A percentile compares a stretch with the other conserved stretches of the same genome.
phyloP scores from a whole-genome alignment of 2,113 vertebrate genomes.

The Haplotaxodon microlepis region DNA sequence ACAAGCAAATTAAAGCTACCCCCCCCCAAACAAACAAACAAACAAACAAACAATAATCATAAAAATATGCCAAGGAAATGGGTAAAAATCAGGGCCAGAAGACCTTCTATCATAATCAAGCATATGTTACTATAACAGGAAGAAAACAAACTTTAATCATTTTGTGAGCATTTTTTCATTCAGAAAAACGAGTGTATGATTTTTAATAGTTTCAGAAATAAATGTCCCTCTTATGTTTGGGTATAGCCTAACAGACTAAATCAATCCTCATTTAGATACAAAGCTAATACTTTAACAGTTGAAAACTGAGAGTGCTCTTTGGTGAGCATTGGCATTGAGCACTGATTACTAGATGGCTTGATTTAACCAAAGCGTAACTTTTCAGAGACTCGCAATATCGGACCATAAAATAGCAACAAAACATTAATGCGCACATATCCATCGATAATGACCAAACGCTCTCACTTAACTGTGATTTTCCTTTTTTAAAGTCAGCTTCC shows the following conservation, averaged over 20 bases:
- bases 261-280: rapidly evolving
- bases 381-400: background rate
- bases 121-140: background rate
- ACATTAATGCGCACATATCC: background rate
- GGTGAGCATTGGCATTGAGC: rapidly evolving
- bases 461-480: background rate
- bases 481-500: background rate
- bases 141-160: background rate
- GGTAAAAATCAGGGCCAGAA: background rate
- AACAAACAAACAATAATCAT: background rate
- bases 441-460: background rate
- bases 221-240: background rate
- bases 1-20: background rate
- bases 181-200: no score
- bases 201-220: background rate
- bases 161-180: background rate
- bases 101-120: background rate
- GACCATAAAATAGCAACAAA: background rate
- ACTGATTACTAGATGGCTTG: rapidly evolving
- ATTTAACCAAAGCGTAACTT: background rate
- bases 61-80: background rate
- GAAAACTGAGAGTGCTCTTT: background rate
- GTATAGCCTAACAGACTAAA: background rate
- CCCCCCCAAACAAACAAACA: background rate
- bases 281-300: background rate